Conservation (phyloP, 2,888 invertebrate species). For the Platycheirus rosarum region DNA sequence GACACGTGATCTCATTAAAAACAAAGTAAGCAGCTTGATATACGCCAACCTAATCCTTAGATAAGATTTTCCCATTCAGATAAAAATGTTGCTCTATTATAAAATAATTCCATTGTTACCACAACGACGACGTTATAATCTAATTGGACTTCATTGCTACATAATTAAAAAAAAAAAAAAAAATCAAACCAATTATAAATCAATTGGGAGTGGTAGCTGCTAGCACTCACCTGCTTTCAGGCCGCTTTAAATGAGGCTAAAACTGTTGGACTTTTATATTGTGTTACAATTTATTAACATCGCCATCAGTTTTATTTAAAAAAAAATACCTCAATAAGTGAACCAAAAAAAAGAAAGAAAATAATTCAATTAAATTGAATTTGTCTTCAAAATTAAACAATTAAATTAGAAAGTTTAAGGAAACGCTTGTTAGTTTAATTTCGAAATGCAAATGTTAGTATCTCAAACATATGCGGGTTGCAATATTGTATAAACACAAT, state of each 20-base stretch:
- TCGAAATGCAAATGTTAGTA: constrained; percentile 50
- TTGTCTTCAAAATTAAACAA: constrained; percentile 2
- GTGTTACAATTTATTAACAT: constrained; percentile 19
- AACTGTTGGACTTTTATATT: constrained; percentile 23
- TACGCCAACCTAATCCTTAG: constrained; percentile 12
- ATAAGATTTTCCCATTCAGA: constrained; percentile 27
- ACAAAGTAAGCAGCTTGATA: constrained; percentile 1
- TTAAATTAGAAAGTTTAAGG: constrained; percentile 64
- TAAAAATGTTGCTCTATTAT: constrained; percentile 17
- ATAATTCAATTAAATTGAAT: constrained; percentile 24
- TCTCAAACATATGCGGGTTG: constrained; percentile 23
- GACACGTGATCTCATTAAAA: constrained; percentile 29
- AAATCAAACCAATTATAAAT: constrained; percentile 40
- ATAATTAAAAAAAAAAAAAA: constrained; percentile 17
- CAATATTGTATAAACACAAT: constrained; percentile 4
- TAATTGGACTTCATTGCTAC: constrained; percentile 21
- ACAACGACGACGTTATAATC: constrained; percentile 7
- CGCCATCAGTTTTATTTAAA: not conserved
- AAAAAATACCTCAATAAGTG: not conserved
- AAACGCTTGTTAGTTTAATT: constrained; percentile 44
- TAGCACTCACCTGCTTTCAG: constrained; percentile 25
- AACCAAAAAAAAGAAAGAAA: constrained; percentile 22
- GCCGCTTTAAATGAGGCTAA: constrained; percentile 50
- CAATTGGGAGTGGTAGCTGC: constrained; percentile 58
- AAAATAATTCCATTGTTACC: constrained; percentile 46